Conservation (phyloP, 2,113 vertebrate species). For the Antigone vipio region DNA sequence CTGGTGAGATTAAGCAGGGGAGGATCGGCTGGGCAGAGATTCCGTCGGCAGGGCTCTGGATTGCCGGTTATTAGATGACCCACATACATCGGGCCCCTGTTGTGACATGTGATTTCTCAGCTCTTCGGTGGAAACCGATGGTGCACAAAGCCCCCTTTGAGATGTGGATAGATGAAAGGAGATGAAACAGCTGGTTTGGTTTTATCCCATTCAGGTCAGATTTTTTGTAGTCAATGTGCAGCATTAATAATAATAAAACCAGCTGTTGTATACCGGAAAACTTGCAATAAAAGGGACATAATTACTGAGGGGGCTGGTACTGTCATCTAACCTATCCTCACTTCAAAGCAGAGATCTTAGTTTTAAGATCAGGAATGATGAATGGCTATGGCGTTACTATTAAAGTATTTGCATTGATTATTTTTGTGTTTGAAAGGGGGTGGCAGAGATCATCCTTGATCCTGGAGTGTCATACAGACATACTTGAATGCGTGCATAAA, state of each 20-base stretch:
- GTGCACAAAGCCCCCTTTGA: constrained; percentile 59
- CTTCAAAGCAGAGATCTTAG: constrained; percentile 40
- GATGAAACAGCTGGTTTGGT: constrained; percentile 57
- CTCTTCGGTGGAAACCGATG: background rate
- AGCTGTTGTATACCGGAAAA: constrained; percentile 51
- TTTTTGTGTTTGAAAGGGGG: constrained; percentile 11
- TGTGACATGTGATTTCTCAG: constrained; percentile 27
- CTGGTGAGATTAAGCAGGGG: background rate
- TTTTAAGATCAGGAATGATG: constrained; percentile 48
- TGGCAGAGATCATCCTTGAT: background rate
- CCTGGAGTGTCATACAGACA: background rate
- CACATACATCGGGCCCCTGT: constrained; percentile 30
- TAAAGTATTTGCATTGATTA: constrained; percentile 56
- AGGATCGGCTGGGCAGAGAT: background rate
- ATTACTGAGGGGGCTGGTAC: constrained; percentile 1
- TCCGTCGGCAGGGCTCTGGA: background rate
- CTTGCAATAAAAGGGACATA: constrained; percentile 1
- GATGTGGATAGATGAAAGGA: constrained; percentile 51
- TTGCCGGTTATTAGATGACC: constrained; percentile 46
- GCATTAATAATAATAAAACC: constrained; percentile 52
- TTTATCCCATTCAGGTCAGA: constrained; percentile 53
- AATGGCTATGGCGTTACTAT: constrained; percentile 13
- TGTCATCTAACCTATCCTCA: constrained; percentile 32
- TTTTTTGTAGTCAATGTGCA: constrained; percentile 23
- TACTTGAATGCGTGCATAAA: background rate